These are phyloP conservation scores for Corythaixoides concolor DNA, from an alignment of 2,113 vertebrate species.

Conservation along the genomic window DNA sequence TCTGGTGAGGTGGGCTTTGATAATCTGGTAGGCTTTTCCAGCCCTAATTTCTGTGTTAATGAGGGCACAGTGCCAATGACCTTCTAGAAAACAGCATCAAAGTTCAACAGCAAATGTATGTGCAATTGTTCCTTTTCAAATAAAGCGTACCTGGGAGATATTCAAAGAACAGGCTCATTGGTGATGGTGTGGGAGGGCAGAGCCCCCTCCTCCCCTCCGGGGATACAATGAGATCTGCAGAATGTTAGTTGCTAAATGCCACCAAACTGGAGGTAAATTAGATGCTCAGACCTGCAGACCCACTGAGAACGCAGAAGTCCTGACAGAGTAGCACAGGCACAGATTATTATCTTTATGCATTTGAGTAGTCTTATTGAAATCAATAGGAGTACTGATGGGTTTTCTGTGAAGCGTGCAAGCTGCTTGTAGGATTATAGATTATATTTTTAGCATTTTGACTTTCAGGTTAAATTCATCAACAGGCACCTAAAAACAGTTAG, in stretches of 20 bases:
- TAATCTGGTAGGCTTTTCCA: neutral
- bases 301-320: neutral
- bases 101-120: neutral
- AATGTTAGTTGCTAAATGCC: neutral
- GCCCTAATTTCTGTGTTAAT: neutral
- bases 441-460: constrained; percentile 24
- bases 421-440: neutral
- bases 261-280: neutral
- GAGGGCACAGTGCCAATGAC: neutral
- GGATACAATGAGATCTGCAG: neutral
- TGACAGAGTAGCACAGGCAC: neutral
- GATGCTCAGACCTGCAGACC: neutral
- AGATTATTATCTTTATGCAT: neutral
- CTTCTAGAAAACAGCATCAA: neutral
- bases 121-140: neutral
- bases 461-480: constrained; percentile 5
- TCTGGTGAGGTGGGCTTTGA: neutral
- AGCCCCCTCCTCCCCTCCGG: neutral
- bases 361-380: neutral
- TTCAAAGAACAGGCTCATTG: neutral
- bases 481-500: neutral
- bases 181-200: neutral
- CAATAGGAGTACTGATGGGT: neutral
- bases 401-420: neutral
- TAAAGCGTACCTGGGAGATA: neutral